A percentile compares a stretch with the other conserved stretches of the same genome.
phyloP scores from a whole-genome alignment of 2,888 invertebrate genomes.

The Punctoribates punctum region DNA sequence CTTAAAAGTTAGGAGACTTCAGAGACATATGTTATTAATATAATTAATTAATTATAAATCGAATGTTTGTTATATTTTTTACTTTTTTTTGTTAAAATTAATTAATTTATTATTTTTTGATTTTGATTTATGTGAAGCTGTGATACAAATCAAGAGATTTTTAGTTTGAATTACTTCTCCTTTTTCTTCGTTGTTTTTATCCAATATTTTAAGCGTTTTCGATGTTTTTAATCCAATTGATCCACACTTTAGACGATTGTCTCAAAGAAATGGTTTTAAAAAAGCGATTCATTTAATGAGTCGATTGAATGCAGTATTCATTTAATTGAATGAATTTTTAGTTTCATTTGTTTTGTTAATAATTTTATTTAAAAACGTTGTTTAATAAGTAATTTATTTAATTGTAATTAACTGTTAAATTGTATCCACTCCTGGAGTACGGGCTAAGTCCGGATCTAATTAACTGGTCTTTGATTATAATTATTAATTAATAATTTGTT shows the following conservation, averaged over 20 bases:
- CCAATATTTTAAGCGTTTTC: background rate
- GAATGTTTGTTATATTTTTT: background rate
- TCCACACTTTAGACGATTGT: too few relatives aligned
- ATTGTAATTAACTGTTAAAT: background rate
- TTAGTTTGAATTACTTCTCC: background rate
- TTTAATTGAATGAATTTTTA: background rate
- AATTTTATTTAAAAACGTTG: background rate
- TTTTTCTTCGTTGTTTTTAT: background rate
- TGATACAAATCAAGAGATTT: background rate
- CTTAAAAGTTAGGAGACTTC: background rate
- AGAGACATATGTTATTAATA: background rate
- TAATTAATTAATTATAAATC: background rate
- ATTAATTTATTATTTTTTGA: background rate
- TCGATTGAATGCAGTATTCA: conserved; percentile 16
- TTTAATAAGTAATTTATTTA: background rate
- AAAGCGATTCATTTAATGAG: background rate
- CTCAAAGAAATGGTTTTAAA: too few relatives aligned
- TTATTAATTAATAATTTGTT: background rate
- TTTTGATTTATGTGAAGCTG: background rate
- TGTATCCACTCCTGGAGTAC: background rate
- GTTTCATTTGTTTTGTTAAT: background rate
- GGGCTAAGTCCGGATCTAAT: conserved; percentile 8
- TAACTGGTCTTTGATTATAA: background rate
- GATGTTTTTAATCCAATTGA: too few relatives aligned
- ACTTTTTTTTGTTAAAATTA: background rate